A percentile compares a stretch with the other conserved stretches of the same genome.
Conservation (phyloP, 2,797 vertebrate species). For the Pelodytes ibericus region DNA sequence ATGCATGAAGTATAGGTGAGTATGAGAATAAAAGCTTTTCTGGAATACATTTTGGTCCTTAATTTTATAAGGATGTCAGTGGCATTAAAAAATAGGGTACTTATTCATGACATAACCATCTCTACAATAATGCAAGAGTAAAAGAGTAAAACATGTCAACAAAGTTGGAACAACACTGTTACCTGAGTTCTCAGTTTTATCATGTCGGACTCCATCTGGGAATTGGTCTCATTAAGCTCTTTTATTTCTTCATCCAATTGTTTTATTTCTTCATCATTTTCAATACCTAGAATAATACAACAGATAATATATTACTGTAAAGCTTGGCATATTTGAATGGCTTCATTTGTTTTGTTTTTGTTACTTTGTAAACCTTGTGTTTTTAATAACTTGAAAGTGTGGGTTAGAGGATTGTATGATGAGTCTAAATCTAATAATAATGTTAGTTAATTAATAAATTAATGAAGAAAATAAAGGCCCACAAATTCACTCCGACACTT, state of each 20-base stretch:
- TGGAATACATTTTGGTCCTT: conserved; percentile 10
- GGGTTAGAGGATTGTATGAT: too few relatives aligned
- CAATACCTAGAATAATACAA: conserved; percentile 85
- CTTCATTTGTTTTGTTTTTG: too few relatives aligned
- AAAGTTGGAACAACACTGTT: conserved; percentile 66
- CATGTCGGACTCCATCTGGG: conserved; percentile 98
- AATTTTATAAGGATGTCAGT: conserved; percentile 43
- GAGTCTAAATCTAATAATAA: too few relatives aligned
- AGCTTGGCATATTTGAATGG: too few relatives aligned
- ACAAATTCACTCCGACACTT: too few relatives aligned
- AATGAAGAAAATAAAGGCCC: too few relatives aligned
- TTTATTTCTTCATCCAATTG: conserved; percentile 98
- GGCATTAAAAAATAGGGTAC: conserved; percentile 34
- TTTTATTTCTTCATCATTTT: conserved; percentile 96
- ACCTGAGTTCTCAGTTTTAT: conserved; percentile 98
- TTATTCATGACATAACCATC: neutral
- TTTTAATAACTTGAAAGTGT: too few relatives aligned
- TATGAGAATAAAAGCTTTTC: conserved; percentile 54
- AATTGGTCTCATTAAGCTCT: conserved; percentile 96
- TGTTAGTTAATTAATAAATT: too few relatives aligned
- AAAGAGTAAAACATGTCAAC: conserved; percentile 24
- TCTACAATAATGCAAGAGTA: neutral
- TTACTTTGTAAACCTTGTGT: too few relatives aligned
- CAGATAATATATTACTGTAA: too few relatives aligned
- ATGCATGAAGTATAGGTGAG: conserved; percentile 58